Base-by-base conservation (phyloP, 2,113 vertebrate species). In the Silurus glanis region DNA sequence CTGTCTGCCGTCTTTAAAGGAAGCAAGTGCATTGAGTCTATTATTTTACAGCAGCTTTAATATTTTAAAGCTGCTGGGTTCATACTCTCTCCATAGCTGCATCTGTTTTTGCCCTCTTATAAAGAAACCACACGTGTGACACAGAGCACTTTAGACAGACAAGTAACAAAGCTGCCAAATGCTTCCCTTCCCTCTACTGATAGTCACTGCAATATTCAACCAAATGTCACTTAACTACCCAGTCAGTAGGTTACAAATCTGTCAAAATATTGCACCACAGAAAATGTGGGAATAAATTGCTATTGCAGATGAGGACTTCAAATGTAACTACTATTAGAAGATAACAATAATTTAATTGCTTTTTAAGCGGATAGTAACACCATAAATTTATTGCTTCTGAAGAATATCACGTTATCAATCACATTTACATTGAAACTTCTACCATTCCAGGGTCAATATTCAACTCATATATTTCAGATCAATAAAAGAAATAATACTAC, bases 61-160 rank as follows among this genome's bases (percentile, higher is more conserved):
- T 87, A 85, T 85, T 82, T 85, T 21, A 91, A 88, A 85, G 81
- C 88, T 85, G 91, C 89, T 90, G 78, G 66, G 80, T 83, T 88
- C 69, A 64, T 87, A 90, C 89, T 91, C 86, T 91, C 45, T 58
- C 76, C 76, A 81, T 58, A 75, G 58, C 61, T 84, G 64, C 55
- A 56, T 67, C 78, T 89, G 83, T 87, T 84, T 87, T 56, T 85
- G 78, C 90, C 53, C 84, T 89, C 87, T 92, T 92, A 89, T 80
- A 91, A 89, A 90, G 87, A 88, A 90, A 74, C 92, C 93, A 93
- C 93, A 92, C 90, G 82, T 93, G 84, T 90, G 86, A 89, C 83
- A 89, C 17, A 85, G 51, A 0, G 37, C 25, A 81, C 84, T 80
- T 88, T 90, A 80, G 89, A 87, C 89, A 89, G 89, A 90, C 84